Base-by-base conservation (phyloP, 2,113 vertebrate genomes). In the Prolemur simus region DNA sequence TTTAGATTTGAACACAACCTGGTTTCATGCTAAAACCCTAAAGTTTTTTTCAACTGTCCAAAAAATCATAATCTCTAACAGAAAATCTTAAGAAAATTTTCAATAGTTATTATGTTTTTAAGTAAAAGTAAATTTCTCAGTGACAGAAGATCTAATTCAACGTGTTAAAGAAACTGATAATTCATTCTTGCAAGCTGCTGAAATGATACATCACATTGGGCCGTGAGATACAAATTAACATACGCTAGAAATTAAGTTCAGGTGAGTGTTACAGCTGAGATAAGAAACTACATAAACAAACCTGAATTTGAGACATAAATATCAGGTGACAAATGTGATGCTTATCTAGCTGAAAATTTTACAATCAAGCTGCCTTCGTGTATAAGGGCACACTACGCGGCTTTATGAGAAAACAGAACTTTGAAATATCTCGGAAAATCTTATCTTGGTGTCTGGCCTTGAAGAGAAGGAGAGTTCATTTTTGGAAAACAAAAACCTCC, bases 381-480 rank as follows among this genome's bases (percentile, higher is more conserved):
- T 71, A 0, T 6, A 2, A 64, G 42, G n/a, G 11, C 20, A 25
- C 18, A 6, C 8, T 45, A 0, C 25, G 3, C 29, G 21, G 13
- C 10, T 71, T 81, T 18, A 6, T 32, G 54, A 23, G 8, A 54
- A 47, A 71, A 3, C 0, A 7, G 34, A 49, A 15, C 4, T 82
- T 78, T 66, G 54, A 32, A 94, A 54, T 25, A 25, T 1, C 6
- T 91, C 4, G 8, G 29, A 54, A 17, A 89, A 49, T 34, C 0
- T 1, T n/a, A 54, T 63, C 1, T 29, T 60, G 1, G 2, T 60
- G 10, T 34, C 47, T 49, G 37, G 29, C 5, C 20, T 32, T 58
- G 8, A 83, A 63, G 25, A 68, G 9, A 69, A 54, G 14, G 37
- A 34, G 8, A 85, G 12, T 15, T 4, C 32, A 12, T 64, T 20